Base-by-base conservation (phyloP, 30 jellyfish, hydroid and myxozoan species). In the Sanderia malayensis region DNA sequence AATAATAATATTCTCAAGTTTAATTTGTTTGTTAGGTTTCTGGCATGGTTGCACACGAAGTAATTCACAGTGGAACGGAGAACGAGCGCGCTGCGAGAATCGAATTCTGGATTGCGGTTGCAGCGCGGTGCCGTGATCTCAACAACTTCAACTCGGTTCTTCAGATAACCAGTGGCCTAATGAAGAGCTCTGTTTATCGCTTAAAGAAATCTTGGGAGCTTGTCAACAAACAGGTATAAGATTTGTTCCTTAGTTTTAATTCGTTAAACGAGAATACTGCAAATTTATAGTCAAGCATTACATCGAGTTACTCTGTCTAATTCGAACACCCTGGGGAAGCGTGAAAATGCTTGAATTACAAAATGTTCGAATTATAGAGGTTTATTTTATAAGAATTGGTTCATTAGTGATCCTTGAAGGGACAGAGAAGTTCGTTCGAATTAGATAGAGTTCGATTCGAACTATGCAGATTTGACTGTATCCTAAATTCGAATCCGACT, bases 171-270 rank as follows among this genome's bases (percentile, higher is more conserved):
- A 79, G 96, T 72, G 98, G 95, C 8, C 75, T 92, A 32, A 80
- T 84, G 86, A 87, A 88, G 46, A 92, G 96, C 71, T 66, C 96
- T 18, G 95, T 92, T 34, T 80, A 92, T 52, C 77, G 98, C 15
- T 68, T 92, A 55, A 92, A 92, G 58, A 77, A 80, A 55, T 84
- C 98, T 33, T 92, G 98, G 98, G 98, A 85, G 27, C 90, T 70
- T 11, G 96, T 92, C 65, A 58, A 96, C 30, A 78, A 80, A 62
- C 92, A 81, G 75, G 98, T 92, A 79, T 46, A 89, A 37, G 0
- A 0, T 28, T 30, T 58, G 31, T 31, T 3, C 13, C 20, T 17
- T 41, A n/a, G n/a, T 41, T 41, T 41, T 41, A 41, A 15, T 41
- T 6, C 8, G 55, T 8, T 6, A 41, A 6, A 15, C 55, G 7